Base-by-base conservation (phyloP, 2,113 vertebrate genomes). In the Halcyon malimbica region DNA sequence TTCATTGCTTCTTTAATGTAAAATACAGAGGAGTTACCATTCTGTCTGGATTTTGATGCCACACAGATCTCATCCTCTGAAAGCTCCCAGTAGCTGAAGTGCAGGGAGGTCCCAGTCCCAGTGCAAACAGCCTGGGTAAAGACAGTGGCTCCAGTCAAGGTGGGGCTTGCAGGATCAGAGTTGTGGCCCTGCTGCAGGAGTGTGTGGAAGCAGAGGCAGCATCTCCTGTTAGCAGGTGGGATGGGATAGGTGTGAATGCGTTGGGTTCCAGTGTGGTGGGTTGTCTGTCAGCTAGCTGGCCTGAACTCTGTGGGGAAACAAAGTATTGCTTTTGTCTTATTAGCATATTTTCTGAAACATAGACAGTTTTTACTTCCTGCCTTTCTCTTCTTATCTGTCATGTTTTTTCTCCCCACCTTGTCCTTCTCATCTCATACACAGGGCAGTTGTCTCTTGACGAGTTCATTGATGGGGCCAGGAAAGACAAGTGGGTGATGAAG, bases 401-500 rank as follows among this genome's bases (percentile, higher is more conserved):
- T 29, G 60, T 23, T 5, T 63, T 79, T 33, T 57, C 10, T 37
- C 53, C 44, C 23, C 31, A 11, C 25, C 42, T 44, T 6, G 35
- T 31, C 37, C 80, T 25, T 44, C 60, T 62, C 26, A 9, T 56
- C 93, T 42, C 87, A 1, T 31, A 48, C 83, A 86, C 89, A 99
- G 99, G 99, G 67, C 99, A 99, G 97, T 88, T 99, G 35, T 99
- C 99, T 10, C 97, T 99, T 93, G 98, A 98, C 1, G 99, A 99
- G 96, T 99, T 99, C 95, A 96, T 99, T 3, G 99, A 99, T 10
- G 99, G 99, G 6, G 99, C 99, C 65, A 98, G 98, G 62, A 98
- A 98, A 25, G 99, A 99, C 97, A 98, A 99, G 96, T 99, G 99
- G 99, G 99, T 99, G 96, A 99, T 99, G 99, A 99, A 99, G 98